Percentiles rank a stretch among this genome's conserved stretches.
Evolutionary conservation across 2,888 invertebrate genomes (phyloP).

Genomic region (Meloe dianella): DNA sequence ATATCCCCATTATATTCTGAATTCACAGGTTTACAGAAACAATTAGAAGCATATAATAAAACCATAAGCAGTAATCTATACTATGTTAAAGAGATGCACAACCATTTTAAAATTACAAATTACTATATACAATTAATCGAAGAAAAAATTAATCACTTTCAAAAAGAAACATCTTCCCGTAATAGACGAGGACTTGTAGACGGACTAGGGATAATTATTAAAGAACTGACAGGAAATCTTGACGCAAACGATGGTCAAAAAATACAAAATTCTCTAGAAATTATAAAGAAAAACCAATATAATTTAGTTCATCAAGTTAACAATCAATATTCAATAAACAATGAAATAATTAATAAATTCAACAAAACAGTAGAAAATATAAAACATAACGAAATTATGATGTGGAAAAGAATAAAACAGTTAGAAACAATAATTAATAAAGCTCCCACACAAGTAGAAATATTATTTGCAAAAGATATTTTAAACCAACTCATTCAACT

Average conservation of each 20-base stretch:
- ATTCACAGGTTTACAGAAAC: not conserved
- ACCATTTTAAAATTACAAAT: not conserved
- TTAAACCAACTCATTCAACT: not conserved
- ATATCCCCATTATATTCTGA: not conserved
- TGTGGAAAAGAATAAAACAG: not conserved
- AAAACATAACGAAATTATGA: not conserved
- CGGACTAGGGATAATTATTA: not conserved
- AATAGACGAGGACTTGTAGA: not conserved
- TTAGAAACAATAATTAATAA: slow-evolving; percentile 10
- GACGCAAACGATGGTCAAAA: not conserved
- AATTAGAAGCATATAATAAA: not conserved
- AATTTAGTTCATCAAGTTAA: not conserved
- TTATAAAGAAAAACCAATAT: not conserved
- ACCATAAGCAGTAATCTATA: not conserved
- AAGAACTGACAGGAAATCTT: not conserved
- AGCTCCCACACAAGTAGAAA: not conserved
- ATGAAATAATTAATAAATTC: not conserved
- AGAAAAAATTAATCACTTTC: not conserved
- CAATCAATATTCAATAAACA: slow-evolving; percentile 10
- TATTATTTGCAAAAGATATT: not conserved
- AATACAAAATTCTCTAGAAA: not conserved
- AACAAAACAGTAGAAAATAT: not conserved
- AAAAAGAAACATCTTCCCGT: not conserved
- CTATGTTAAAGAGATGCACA: not conserved
- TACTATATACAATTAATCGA: not conserved